Percentiles rank a stretch among this genome's conserved stretches.
Conservation (phyloP, 2,113 vertebrate species). For the Serinus canaria region DNA sequence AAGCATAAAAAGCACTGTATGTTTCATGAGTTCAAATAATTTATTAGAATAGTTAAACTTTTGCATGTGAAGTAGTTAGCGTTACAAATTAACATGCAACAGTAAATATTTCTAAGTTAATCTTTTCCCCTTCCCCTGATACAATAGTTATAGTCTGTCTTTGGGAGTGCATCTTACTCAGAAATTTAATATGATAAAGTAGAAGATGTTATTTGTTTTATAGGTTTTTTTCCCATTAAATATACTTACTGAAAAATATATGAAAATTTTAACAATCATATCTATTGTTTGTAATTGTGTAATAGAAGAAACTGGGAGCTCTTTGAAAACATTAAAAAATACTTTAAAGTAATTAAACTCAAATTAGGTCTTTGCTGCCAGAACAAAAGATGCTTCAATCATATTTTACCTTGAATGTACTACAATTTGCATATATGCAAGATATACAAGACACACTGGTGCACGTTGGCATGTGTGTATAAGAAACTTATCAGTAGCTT, state of each 20-base stretch:
- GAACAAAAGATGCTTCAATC: not conserved
- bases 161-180: not conserved
- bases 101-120: not conserved
- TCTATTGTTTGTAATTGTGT: not conserved
- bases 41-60: not conserved
- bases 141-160: not conserved
- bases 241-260: not conserved
- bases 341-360: not conserved
- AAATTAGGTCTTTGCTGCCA: not conserved
- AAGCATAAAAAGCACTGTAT: not conserved
- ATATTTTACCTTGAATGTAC: not conserved
- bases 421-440: not conserved
- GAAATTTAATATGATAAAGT: not conserved
- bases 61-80: not conserved
- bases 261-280: accelerated
- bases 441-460: not conserved
- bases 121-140: accelerated
- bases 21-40: not conserved
- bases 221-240: not conserved
- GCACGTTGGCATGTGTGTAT: not conserved
- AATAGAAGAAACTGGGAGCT: not conserved
- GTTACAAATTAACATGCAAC: not conserved
- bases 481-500: not conserved
- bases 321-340: not conserved
- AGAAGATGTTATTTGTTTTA: not conserved